phyloP scores from a whole-genome alignment of 2,888 invertebrate species.

The Drosophila meridionalis region DNA sequence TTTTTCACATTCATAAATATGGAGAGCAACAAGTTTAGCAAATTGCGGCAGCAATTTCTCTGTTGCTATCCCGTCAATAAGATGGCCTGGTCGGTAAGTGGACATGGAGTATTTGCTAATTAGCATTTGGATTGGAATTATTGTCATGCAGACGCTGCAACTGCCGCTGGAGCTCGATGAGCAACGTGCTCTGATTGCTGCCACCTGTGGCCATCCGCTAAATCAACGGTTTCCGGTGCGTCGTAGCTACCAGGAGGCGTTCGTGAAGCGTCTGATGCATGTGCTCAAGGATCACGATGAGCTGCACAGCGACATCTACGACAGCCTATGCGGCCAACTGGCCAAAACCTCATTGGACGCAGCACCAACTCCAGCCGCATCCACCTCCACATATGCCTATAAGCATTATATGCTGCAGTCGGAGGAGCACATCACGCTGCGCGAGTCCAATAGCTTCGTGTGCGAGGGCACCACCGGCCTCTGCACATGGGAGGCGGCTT shows the following conservation, averaged over 20 bases:
- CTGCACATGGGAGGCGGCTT: conserved; percentile 92
- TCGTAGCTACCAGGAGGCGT: conserved; percentile 87
- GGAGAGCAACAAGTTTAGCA: conserved; percentile 47
- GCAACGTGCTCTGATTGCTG: conserved; percentile 87
- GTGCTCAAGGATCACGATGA: conserved; percentile 87
- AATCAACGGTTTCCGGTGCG: conserved; percentile 88
- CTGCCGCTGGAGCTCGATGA: conserved; percentile 83
- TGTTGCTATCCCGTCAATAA: conserved; percentile 81
- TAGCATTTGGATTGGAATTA: not conserved
- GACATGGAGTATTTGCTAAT: not conserved
- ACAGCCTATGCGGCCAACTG: conserved; percentile 84
- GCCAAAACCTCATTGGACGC: conserved; percentile 24
- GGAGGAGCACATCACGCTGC: conserved; percentile 86
- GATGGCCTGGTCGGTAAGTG: conserved; percentile 72
- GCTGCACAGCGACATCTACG: conserved; percentile 89
- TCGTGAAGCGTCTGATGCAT: conserved; percentile 88
- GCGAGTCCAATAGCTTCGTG: conserved; percentile 90
- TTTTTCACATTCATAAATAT: conserved; percentile 22
- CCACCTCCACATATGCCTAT: conserved; percentile 85
- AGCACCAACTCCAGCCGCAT: too few species aligned
- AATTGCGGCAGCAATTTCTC: conserved; percentile 78
- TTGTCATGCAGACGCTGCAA: conserved; percentile 38
- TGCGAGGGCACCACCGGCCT: conserved; percentile 92
- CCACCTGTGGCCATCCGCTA: conserved; percentile 87
- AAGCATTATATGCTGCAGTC: conserved; percentile 87